These are phyloP conservation scores for Nanorana parkeri DNA, from an alignment of 2,113 vertebrate genomes.

Conservation along the genomic window DNA sequence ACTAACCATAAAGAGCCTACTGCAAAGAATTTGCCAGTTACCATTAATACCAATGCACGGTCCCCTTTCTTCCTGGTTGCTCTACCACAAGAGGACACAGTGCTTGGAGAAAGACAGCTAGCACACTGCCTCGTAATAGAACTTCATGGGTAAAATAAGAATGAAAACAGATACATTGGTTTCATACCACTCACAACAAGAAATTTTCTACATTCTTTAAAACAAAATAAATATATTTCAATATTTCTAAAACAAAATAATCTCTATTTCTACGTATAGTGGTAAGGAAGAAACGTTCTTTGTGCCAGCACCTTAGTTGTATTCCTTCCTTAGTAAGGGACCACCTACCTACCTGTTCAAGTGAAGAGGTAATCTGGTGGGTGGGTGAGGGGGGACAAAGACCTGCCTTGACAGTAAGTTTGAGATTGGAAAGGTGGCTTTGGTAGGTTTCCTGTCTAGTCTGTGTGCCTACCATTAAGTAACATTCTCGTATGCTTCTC, in stretches of 20 bases:
- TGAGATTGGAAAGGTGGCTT: constrained; percentile 21
- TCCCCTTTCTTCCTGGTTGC: constrained; percentile 17
- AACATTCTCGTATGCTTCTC: constrained; percentile 6
- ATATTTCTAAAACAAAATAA: constrained; percentile 55
- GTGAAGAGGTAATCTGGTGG: constrained; percentile 41
- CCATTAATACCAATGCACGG: too few relatives aligned
- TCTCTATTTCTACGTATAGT: constrained; percentile 55
- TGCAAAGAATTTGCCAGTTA: too few relatives aligned
- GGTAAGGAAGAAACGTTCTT: constrained; percentile 29
- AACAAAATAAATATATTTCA: constrained; percentile 60
- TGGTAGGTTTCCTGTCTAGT: constrained; percentile 18
- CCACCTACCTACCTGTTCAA: neutral
- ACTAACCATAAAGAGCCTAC: neutral
- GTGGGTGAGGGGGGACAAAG: constrained; percentile 32
- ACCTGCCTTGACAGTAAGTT: constrained; percentile 47
- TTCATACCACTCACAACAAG: constrained; percentile 38
- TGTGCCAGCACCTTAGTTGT: constrained; percentile 44
- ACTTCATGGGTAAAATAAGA: neutral
- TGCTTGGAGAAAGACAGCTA: constrained; percentile 12
- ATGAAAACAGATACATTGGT: constrained; percentile 29
- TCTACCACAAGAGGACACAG: constrained; percentile 40
- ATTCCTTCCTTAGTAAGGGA: neutral
- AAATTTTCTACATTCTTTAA: constrained; percentile 56
- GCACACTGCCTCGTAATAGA: constrained; percentile 8
- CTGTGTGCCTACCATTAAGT: neutral